Percentiles rank a stretch among this genome's conserved stretches.
Conservation (phyloP, 2,113 vertebrate genomes). For the Dromiciops gliroides region DNA sequence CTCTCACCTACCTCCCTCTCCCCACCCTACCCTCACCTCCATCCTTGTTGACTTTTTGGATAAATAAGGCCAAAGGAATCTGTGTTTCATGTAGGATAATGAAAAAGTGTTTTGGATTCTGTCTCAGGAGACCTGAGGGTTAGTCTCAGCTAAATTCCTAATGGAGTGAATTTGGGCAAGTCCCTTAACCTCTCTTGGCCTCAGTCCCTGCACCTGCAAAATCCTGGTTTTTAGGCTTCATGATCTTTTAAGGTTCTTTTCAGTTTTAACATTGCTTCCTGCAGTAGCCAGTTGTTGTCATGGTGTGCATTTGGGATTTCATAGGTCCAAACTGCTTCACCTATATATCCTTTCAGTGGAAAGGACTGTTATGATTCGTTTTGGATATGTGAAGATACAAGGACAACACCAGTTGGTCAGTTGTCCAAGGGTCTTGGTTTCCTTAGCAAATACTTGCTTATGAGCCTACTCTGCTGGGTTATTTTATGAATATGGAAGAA, state of each 20-base stretch:
- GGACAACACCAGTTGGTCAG: background rate
- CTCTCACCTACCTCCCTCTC: conserved; percentile 10
- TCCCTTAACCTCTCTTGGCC: conserved; percentile 44
- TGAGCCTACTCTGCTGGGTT: no score
- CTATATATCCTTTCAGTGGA: background rate
- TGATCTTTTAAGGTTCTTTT: background rate
- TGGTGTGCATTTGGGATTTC: background rate
- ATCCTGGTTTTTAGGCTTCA: background rate
- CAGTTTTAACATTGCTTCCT: background rate
- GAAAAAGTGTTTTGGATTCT: background rate
- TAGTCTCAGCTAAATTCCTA: background rate
- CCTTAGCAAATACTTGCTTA: background rate
- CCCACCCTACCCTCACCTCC: background rate
- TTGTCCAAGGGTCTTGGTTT: background rate
- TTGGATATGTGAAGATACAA: background rate
- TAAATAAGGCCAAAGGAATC: background rate
- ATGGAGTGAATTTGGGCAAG: conserved; percentile 6
- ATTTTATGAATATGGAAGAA: no score
- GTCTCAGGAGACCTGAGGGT: background rate
- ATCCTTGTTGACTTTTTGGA: conserved; percentile 42
- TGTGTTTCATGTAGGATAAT: background rate
- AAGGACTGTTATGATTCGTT: background rate
- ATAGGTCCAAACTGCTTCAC: background rate
- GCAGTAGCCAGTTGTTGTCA: background rate
- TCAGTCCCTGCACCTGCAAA: conserved; percentile 16